phyloP scores from a whole-genome alignment of 2,797 vertebrate species.

The Oreochromis grahami region DNA sequence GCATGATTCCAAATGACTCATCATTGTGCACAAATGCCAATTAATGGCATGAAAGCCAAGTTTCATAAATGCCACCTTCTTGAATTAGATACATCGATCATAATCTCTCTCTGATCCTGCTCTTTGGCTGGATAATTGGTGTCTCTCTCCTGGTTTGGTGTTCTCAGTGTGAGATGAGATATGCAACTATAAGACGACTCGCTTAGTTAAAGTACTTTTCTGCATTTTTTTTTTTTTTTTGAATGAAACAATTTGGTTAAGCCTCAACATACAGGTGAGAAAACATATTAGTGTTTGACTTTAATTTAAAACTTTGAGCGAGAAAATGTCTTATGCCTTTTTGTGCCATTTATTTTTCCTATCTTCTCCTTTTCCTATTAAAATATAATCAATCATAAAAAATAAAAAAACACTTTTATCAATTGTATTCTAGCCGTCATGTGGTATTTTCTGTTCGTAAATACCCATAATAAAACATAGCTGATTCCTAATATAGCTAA shows the following conservation, averaged over 20 bases:
- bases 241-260: neutral
- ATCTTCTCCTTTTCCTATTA: neutral
- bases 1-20: neutral
- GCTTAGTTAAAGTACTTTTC: neutral
- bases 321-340: neutral
- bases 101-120: neutral
- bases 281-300: neutral
- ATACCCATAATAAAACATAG: constrained; percentile 2
- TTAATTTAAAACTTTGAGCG: neutral
- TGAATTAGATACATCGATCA: neutral
- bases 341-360: neutral
- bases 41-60: neutral
- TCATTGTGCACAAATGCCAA: neutral
- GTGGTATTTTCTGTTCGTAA: neutral
- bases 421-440: neutral
- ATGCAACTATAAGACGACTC: constrained; percentile 12
- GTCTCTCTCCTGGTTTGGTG: constrained; percentile 7
- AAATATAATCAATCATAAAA: neutral
- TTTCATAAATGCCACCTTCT: neutral
- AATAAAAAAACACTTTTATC: neutral
- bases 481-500: constrained; percentile 18
- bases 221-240: neutral
- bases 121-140: constrained; percentile 19
- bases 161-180: constrained; percentile 7
- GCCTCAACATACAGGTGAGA: neutral